Percentiles rank a stretch among this genome's conserved stretches.
These are phyloP conservation scores for Cantharis rustica DNA, from an alignment of 2,888 invertebrate genomes.

Conservation along the genomic window DNA sequence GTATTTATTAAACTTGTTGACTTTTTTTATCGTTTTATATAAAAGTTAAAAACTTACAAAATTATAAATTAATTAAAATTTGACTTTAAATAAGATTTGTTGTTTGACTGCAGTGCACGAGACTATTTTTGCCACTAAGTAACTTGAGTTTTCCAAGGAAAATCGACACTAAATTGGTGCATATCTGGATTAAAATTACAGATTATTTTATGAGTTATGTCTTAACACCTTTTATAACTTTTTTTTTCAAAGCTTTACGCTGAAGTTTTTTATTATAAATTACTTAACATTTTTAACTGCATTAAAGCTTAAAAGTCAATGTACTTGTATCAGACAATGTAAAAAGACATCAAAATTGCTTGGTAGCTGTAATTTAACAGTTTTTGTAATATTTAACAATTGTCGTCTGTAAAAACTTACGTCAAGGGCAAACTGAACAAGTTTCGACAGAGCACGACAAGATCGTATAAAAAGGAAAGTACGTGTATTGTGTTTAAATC, in stretches of 20 bases:
- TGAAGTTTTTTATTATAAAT: too few species aligned
- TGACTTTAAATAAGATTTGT: background rate
- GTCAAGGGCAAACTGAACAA: background rate
- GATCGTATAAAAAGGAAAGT: background rate
- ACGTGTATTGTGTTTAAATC: background rate
- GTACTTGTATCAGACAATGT: too few species aligned
- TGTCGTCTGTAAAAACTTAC: background rate
- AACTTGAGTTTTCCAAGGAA: background rate
- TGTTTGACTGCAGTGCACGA: too few species aligned
- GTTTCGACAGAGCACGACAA: background rate
- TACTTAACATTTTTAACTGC: too few species aligned
- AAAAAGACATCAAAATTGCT: too few species aligned
- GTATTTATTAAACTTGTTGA: conserved; percentile 20
- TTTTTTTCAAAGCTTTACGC: too few species aligned
- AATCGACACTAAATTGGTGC: background rate
- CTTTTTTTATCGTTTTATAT: background rate
- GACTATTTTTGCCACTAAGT: background rate
- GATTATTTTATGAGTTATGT: background rate
- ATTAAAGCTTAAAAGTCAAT: background rate
- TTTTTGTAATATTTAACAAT: background rate
- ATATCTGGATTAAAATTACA: background rate
- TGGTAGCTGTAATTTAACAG: too few species aligned
- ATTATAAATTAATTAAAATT: background rate
- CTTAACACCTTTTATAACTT: background rate
- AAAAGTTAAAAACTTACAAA: background rate